Conservation (phyloP, 2,113 vertebrate species). For the Hypomesus transpacificus region DNA sequence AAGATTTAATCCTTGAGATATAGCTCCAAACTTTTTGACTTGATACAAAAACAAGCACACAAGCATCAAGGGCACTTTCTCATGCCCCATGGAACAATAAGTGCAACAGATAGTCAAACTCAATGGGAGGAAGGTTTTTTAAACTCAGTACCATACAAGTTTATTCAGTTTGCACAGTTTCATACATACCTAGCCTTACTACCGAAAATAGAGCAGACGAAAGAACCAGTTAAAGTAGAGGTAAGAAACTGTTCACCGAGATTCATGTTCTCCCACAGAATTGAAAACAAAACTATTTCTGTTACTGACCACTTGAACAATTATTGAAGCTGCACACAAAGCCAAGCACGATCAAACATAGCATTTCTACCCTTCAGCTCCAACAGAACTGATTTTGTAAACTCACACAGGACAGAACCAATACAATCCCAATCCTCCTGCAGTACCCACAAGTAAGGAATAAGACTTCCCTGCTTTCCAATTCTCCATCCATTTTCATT, state of each 20-base stretch:
- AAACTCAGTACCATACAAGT: background rate
- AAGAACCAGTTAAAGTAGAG: background rate
- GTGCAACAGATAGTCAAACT: background rate
- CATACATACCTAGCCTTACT: background rate
- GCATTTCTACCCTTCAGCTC: slow-evolving; percentile 18
- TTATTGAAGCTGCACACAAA: background rate
- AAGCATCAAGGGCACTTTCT: background rate
- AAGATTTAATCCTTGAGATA: slow-evolving; percentile 7
- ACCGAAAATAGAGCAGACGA: background rate
- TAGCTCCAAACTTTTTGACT: background rate
- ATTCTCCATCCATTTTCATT: no score
- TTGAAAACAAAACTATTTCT: background rate
- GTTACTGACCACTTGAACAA: background rate
- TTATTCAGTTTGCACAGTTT: background rate
- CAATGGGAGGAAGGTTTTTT: background rate
- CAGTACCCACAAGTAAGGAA: background rate
- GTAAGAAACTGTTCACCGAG: background rate
- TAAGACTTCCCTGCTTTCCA: background rate
- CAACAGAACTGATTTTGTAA: background rate
- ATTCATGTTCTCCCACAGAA: background rate
- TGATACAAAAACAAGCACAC: slow-evolving; percentile 1
- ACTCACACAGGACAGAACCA: slow-evolving; percentile 2
- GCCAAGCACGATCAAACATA: slow-evolving; percentile 3
- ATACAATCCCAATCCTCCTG: background rate
- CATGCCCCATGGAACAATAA: background rate